Base-by-base conservation (phyloP, 2,113 vertebrate species). In the Athene cunicularia region DNA sequence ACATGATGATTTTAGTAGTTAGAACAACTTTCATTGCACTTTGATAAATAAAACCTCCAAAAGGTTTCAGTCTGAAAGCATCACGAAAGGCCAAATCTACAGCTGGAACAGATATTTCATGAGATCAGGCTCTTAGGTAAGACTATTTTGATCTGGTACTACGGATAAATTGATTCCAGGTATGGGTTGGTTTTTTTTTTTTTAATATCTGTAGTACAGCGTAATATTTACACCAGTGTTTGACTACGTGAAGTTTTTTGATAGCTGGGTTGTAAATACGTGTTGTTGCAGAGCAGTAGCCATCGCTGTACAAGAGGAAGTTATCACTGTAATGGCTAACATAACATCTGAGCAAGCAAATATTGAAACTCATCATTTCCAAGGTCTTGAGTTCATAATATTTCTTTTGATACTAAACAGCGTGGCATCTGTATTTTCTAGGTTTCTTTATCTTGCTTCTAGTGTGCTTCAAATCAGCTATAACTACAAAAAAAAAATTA, bases 331-430 rank as follows among this genome's bases (percentile, higher is more conserved):
- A 33, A 41, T 7, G 82, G 59, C 66, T 30, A 47, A 16, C 58
- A 13, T 9, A 45, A 26, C 32, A 1, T 4, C 87, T 26, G 68
- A 62, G 73, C 3, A 49, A 62, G 81, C 56, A 43, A 33, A 2
- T 14, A 16, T 0, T 8, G 23, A 73, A 5, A 47, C 53, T 32
- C 72, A 14, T 2, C 18, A 3, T 3, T 37, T 10, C 83, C 72
- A 0, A 16, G 11, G 39, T 5, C 84, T 6, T 12, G 39, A 11
- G 26, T 24, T n/a, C 27, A 3, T 2, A 2, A 0, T 1, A 6
- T 14, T 39, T 18, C 70, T 50, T 30, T 16, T 16, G 9, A 56
- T 2, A 12, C 13, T 39, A 24, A 62, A 6, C 71, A 77, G 62
- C 43, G 22, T 18, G 8, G 3, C 32, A 21, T 6, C 86, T 59